These are phyloP conservation scores for Calycopis cecrops DNA, from an alignment of 1,140 invertebrate genomes.

Conservation along the genomic window DNA sequence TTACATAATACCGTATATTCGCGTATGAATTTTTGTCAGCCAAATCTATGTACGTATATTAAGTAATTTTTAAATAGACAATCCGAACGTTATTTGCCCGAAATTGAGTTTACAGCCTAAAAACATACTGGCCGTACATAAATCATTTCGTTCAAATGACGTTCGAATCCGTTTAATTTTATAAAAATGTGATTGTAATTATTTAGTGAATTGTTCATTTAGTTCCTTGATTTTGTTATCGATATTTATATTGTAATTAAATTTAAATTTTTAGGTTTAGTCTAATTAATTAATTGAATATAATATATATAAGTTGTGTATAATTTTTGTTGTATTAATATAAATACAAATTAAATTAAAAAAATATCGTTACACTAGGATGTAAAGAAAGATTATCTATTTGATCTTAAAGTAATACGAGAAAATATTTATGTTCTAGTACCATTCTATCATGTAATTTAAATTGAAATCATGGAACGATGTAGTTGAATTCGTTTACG, in stretches of 20 bases:
- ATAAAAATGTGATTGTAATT: constrained; percentile 66
- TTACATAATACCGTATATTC: constrained; percentile 12
- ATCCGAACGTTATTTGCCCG: background rate
- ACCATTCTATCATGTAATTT: constrained; percentile 72
- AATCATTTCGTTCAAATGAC: background rate
- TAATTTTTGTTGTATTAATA: constrained; percentile 72
- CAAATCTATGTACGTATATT: constrained; percentile 66
- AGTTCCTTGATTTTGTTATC: constrained; percentile 74
- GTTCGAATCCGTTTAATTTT: constrained; percentile 46
- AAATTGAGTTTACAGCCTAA: background rate
- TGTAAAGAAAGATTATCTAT: constrained; percentile 75
- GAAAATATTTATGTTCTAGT: constrained; percentile 74
- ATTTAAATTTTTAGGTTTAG: constrained; percentile 61
- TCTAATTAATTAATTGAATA: constrained; percentile 67
- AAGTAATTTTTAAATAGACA: constrained; percentile 13
- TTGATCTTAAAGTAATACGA: constrained; percentile 71
- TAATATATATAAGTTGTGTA: constrained; percentile 70
- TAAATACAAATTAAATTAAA: constrained; percentile 72
- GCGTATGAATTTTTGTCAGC: constrained; percentile 44
- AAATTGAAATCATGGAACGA: constrained; percentile 64
- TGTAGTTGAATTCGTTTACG: constrained; percentile 73
- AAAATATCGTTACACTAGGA: constrained; percentile 71
- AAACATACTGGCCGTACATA: background rate
- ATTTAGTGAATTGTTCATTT: constrained; percentile 68
- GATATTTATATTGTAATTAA: constrained; percentile 71